These are phyloP conservation scores for Marmota flaviventris DNA, from an alignment of 2,113 vertebrate species.

Conservation along the genomic window DNA sequence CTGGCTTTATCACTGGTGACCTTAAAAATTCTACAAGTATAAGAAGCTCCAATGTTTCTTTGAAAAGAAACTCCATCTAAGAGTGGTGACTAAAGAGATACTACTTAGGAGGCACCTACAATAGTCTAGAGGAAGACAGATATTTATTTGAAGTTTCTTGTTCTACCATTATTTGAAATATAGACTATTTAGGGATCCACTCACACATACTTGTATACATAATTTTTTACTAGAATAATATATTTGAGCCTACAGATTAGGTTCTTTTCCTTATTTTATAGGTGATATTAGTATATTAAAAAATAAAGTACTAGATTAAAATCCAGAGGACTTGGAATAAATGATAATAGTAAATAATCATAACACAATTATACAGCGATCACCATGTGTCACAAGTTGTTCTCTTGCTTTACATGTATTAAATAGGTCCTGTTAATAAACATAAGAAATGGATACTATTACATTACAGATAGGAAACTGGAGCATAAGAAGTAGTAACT, in stretches of 20 bases:
- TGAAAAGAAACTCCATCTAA: not conserved
- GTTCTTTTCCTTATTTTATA: not conserved
- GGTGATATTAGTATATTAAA: not conserved
- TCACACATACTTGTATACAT: not conserved
- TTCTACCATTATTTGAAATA: not conserved
- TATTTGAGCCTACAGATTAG: not conserved
- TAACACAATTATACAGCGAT: not conserved
- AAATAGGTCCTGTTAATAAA: not conserved
- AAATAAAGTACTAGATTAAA: not conserved
- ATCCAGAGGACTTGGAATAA: constrained; percentile 4
- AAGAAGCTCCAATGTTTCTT: not conserved
- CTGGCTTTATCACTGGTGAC: not conserved
- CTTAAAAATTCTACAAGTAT: not conserved
- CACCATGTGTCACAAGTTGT: not conserved
- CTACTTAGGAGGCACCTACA: not conserved
- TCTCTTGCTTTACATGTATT: not conserved
- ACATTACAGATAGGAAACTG: not conserved
- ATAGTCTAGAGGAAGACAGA: not conserved
- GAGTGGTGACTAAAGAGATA: not conserved
- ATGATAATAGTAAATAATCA: constrained; percentile 11
- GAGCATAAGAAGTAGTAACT: not conserved
- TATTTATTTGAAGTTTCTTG: not conserved
- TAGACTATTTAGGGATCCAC: not conserved
- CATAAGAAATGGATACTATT: not conserved
- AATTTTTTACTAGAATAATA: not conserved